Percentiles rank a stretch among this genome's conserved stretches.
Conservation (phyloP, 2,888 invertebrate genomes). For the Syrphus vitripennis region DNA sequence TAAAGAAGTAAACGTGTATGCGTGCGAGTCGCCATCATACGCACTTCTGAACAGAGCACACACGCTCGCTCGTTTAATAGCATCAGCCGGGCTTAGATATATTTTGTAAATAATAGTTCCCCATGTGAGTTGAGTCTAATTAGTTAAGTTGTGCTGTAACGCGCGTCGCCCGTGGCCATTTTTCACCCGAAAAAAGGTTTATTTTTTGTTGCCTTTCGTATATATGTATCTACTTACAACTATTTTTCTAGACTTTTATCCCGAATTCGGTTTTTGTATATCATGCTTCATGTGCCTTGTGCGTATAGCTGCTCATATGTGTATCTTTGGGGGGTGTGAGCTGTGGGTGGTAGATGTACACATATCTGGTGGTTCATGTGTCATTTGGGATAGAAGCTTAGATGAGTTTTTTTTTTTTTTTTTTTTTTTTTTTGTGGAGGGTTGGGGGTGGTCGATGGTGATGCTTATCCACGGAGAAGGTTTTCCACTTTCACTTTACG, state of each 20-base stretch:
- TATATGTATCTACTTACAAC: slow-evolving; percentile 37
- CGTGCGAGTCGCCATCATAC: slow-evolving; percentile 54
- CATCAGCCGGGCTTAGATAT: too few relatives aligned
- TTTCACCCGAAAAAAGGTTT: slow-evolving; percentile 68
- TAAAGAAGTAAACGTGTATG: slow-evolving; percentile 39
- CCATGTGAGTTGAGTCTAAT: slow-evolving; percentile 71
- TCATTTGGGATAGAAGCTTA: slow-evolving; percentile 68
- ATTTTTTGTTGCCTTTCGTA: slow-evolving; percentile 19
- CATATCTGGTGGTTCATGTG: slow-evolving; percentile 60
- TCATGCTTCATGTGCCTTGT: slow-evolving; percentile 23
- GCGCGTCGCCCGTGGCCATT: slow-evolving; percentile 71
- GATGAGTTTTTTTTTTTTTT: slow-evolving; percentile 26
- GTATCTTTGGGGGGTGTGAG: background rate
- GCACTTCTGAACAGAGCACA: slow-evolving; percentile 34
- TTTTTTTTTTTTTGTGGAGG: background rate
- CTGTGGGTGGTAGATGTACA: background rate
- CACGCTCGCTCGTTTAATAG: slow-evolving; percentile 8
- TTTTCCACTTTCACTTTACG: slow-evolving; percentile 62
- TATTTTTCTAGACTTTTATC: slow-evolving; percentile 50
- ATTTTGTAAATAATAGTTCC: slow-evolving; percentile 62
- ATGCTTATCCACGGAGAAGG: slow-evolving; percentile 65
- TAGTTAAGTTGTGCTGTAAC: slow-evolving; percentile 71
- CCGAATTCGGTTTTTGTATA: slow-evolving; percentile 22
- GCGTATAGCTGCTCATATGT: slow-evolving; percentile 1
- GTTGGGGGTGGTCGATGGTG: slow-evolving; percentile 28